Evolutionary conservation across 2,113 vertebrate species (phyloP).

Genomic region (Anser brachyrhynchus): DNA sequence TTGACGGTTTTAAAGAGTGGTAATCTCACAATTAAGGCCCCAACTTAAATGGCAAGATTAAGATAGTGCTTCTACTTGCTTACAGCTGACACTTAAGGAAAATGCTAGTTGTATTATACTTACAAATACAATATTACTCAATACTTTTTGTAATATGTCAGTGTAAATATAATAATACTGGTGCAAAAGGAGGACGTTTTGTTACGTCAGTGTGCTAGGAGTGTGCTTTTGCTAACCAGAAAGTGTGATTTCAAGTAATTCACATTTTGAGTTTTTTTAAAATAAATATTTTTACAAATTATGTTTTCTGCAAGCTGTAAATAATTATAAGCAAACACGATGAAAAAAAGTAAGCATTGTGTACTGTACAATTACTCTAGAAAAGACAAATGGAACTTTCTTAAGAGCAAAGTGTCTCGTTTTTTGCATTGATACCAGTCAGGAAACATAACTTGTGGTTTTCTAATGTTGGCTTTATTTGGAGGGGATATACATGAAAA

Average conservation of each 20-base stretch:
- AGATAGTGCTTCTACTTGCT: background rate
- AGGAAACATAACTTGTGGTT: background rate
- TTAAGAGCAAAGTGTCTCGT: background rate
- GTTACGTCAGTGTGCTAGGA: background rate
- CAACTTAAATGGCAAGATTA: background rate
- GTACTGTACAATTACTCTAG: background rate
- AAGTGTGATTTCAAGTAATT: background rate
- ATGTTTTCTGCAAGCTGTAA: background rate
- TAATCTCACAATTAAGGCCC: background rate
- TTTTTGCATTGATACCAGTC: background rate
- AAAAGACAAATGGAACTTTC: background rate
- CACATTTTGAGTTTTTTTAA: background rate
- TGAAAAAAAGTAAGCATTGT: background rate
- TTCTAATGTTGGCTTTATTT: background rate
- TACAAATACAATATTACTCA: background rate
- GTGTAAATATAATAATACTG: background rate
- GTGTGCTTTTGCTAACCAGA: background rate
- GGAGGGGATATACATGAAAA: background rate
- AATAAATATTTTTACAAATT: background rate
- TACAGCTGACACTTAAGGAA: background rate
- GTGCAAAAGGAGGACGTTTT: background rate
- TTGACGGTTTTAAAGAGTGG: constrained; percentile 7
- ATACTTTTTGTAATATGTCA: background rate
- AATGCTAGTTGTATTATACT: background rate
- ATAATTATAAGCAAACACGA: background rate